Conservation (phyloP, 2,113 vertebrate genomes). For the Malurus cyaneus region DNA sequence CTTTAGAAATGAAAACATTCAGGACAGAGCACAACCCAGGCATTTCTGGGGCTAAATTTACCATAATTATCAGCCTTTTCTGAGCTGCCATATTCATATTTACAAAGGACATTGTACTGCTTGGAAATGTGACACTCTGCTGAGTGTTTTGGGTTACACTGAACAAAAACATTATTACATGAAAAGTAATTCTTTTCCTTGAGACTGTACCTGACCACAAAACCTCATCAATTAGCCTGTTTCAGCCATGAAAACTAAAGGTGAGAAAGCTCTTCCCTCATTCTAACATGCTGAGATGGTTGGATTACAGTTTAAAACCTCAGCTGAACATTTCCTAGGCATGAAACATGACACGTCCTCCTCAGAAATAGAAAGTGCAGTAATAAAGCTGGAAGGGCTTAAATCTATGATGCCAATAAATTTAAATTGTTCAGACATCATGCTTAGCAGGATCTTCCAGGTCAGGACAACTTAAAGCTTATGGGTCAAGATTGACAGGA, state of each 20-base stretch:
- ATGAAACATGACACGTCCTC: background rate
- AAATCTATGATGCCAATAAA: background rate
- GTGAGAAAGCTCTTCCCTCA: background rate
- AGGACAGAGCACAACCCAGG: background rate
- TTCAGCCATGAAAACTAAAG: background rate
- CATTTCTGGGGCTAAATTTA: background rate
- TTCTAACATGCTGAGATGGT: background rate
- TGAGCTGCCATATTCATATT: background rate
- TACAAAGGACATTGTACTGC: accelerated
- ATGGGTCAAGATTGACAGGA: background rate
- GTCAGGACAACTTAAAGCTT: background rate
- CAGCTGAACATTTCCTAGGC: background rate
- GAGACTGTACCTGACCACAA: background rate
- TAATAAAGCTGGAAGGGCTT: background rate
- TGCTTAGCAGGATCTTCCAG: background rate
- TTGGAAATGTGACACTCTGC: background rate
- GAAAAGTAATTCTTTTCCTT: background rate
- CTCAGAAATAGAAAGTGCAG: background rate
- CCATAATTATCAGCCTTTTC: background rate
- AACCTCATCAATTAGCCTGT: background rate
- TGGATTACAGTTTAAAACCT: background rate
- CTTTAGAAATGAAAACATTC: background rate
- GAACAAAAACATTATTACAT: background rate
- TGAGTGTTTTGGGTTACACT: background rate
- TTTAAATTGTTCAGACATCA: background rate